Conservation (phyloP, 2,797 vertebrate genomes). For the Ataeniobius toweri region DNA sequence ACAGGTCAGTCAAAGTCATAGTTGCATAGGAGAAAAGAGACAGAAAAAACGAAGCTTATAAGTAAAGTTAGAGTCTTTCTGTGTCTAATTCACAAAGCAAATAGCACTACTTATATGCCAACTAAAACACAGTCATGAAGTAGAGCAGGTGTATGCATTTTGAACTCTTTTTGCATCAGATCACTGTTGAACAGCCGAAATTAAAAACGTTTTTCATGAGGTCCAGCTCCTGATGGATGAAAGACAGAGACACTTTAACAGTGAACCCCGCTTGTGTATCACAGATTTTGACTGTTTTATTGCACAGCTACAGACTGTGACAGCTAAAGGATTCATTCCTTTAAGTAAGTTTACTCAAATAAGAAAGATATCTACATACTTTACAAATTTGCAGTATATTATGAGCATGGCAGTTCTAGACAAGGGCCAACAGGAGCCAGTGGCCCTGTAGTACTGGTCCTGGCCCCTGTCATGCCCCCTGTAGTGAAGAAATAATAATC, state of each 20-base stretch:
- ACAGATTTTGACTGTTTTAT: not conserved
- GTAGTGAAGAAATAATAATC: no score
- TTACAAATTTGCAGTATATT: not conserved
- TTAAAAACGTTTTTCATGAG: not conserved
- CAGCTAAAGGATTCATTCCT: not conserved
- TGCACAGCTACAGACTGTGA: not conserved
- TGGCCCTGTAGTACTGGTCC: no score
- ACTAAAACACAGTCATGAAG: not conserved
- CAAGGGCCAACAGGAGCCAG: no score
- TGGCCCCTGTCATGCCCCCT: no score
- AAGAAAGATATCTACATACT: not conserved
- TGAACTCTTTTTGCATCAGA: not conserved
- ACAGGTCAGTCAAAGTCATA: constrained; percentile 17
- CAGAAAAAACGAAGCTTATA: constrained; percentile 27
- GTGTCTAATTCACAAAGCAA: not conserved
- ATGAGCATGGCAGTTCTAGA: no score
- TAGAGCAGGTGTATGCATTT: not conserved
- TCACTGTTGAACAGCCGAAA: not conserved
- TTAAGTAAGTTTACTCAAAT: not conserved
- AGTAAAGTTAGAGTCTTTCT: constrained; percentile 22
- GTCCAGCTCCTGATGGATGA: not conserved
- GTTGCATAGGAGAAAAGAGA: constrained; percentile 25
- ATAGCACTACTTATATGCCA: not conserved
- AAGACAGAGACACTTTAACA: not conserved
- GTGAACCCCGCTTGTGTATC: not conserved